Evolutionary conservation across 37 sponge, comb jelly and placozoan species (phyloP).

Genomic region (Chondrilla cf. caribensis): DNA sequence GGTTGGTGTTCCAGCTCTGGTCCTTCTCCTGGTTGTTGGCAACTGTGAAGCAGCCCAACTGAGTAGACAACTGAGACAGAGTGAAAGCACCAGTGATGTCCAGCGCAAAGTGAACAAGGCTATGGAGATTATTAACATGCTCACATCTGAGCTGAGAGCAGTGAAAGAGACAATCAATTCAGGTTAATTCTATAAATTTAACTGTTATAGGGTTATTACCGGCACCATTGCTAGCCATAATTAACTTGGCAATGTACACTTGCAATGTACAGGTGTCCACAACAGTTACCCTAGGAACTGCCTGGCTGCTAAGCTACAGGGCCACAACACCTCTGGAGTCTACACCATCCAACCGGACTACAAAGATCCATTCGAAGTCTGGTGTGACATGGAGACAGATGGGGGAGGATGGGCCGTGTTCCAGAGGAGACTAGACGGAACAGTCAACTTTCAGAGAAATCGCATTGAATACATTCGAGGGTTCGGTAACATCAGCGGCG

Average conservation of each 20-base stretch:
- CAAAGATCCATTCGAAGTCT: constrained; percentile 15
- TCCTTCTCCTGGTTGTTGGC: no score
- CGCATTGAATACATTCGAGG: constrained; percentile 18
- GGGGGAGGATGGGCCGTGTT: constrained; percentile 32
- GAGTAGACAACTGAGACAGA: no score
- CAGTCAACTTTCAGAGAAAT: constrained; percentile 24
- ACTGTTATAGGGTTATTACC: no score
- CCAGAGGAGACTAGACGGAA: constrained; percentile 18
- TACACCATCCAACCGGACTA: constrained; percentile 8
- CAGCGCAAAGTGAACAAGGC: background rate
- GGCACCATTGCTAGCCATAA: no score
- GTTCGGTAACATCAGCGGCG: background rate
- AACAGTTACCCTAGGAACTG: constrained; percentile 11
- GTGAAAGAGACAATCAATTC: background rate
- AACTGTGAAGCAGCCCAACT: no score
- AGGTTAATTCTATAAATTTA: background rate
- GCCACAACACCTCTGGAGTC: constrained; percentile 9
- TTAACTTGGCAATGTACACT: no score
- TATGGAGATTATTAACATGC: background rate
- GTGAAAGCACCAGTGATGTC: background rate
- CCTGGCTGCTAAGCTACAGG: constrained; percentile 1
- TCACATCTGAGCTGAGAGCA: background rate
- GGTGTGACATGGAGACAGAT: constrained; percentile 24
- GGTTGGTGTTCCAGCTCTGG: no score
- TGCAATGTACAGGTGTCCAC: background rate